phyloP scores from a whole-genome alignment of 2,113 vertebrate species.

The Symphodus melops region DNA sequence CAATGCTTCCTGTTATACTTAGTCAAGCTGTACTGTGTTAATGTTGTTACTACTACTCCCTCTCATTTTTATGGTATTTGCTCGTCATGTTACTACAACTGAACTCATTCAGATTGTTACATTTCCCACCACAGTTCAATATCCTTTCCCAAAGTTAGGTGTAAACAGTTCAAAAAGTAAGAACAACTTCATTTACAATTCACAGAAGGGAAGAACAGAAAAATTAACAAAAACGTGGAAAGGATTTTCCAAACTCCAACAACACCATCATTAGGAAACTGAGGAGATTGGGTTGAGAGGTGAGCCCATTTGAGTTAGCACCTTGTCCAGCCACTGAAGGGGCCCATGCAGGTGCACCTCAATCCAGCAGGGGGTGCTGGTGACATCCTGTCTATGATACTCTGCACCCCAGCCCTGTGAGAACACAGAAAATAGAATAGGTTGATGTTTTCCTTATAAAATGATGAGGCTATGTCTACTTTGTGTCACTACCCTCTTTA shows the following conservation, averaged over 20 bases:
- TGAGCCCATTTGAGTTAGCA: slow-evolving; percentile 98
- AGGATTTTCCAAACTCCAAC: slow-evolving; percentile 41
- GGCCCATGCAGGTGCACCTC: slow-evolving; percentile 98
- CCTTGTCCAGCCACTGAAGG: slow-evolving; percentile 99
- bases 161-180: slow-evolving; percentile 86
- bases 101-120: slow-evolving; percentile 52
- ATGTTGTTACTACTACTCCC: slow-evolving; percentile 53
- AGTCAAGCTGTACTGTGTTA: slow-evolving; percentile 77
- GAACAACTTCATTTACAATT: slow-evolving; percentile 80
- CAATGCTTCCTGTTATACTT: slow-evolving; percentile 38
- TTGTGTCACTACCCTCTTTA: background rate
- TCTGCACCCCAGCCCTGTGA: slow-evolving; percentile 96
- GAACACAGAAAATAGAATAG: slow-evolving; percentile 11
- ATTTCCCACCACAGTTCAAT: slow-evolving; percentile 62
- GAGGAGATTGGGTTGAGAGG: slow-evolving; percentile 98
- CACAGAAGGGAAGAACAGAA: slow-evolving; percentile 32
- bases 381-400: slow-evolving; percentile 97
- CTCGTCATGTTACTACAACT: slow-evolving; percentile 56
- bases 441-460: background rate
- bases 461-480: background rate
- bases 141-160: slow-evolving; percentile 77
- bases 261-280: slow-evolving; percentile 91
- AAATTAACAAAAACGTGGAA: slow-evolving; percentile 30
- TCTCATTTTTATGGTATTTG: slow-evolving; percentile 50
- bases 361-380: slow-evolving; percentile 98